Evolutionary conservation across 2,113 vertebrate genomes (phyloP).

Genomic region (Axis porcinus): DNA sequence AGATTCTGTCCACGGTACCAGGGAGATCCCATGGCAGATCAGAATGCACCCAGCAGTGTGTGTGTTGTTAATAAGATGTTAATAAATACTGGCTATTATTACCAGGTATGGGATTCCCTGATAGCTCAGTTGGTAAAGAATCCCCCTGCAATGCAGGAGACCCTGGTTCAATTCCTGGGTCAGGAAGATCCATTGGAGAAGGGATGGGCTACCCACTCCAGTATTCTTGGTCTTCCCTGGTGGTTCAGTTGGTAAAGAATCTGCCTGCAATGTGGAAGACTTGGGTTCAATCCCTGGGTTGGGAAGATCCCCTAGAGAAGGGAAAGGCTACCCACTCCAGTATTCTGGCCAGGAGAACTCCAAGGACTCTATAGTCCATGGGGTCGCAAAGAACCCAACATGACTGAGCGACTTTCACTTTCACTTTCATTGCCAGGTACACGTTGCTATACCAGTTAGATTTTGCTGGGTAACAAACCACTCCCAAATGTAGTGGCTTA

Average conservation of each 20-base stretch:
- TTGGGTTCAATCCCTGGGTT: neutral
- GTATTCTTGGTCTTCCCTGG: neutral
- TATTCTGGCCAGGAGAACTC: neutral
- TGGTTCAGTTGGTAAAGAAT: neutral
- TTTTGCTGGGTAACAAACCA: neutral
- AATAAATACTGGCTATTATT: neutral
- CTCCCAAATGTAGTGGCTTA: neutral
- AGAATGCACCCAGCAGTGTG: neutral
- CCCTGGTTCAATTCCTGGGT: neutral
- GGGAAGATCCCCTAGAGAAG: neutral
- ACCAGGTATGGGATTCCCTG: neutral
- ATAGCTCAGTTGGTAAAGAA: neutral
- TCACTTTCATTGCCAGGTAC: neutral
- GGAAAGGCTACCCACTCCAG: neutral
- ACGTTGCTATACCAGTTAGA: neutral
- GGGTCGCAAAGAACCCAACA: neutral
- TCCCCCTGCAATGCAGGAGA: neutral
- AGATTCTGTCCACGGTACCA: neutral
- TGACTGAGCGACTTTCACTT: neutral
- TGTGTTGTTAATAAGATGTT: neutral
- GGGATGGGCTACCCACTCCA: neutral
- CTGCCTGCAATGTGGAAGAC: rapidly evolving
- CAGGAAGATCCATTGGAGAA: neutral
- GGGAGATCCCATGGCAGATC: neutral
- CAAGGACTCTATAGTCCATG: neutral